A percentile compares a stretch with the other conserved stretches of the same genome.
phyloP scores from a whole-genome alignment of 2,113 vertebrate genomes.

The Eulemur macaco region DNA sequence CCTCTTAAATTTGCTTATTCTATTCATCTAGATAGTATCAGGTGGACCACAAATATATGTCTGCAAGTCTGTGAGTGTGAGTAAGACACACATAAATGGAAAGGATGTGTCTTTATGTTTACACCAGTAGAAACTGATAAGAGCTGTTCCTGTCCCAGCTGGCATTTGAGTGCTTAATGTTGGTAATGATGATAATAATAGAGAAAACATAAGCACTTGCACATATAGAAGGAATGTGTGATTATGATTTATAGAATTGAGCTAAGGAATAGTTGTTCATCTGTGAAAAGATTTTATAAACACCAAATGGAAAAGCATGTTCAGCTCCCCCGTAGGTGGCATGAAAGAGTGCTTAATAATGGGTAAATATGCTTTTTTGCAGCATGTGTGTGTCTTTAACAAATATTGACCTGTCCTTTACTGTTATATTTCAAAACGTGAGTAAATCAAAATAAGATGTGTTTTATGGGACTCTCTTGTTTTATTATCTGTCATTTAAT shows the following conservation, averaged over 20 bases:
- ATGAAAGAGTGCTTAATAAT: background rate
- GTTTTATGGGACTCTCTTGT: slow-evolving; percentile 82
- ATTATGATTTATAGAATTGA: slow-evolving; percentile 61
- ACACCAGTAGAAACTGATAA: background rate
- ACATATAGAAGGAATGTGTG: background rate
- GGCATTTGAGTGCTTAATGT: background rate
- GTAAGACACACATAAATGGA: background rate
- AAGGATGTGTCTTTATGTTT: background rate
- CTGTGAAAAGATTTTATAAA: slow-evolving; percentile 41
- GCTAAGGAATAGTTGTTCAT: slow-evolving; percentile 30
- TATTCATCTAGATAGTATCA: background rate
- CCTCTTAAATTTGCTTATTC: background rate
- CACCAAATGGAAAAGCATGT: background rate
- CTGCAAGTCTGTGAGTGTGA: background rate
- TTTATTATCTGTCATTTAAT: slow-evolving; percentile 90
- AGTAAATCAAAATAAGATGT: slow-evolving; percentile 84
- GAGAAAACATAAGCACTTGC: background rate
- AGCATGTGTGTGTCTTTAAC: slow-evolving; percentile 70
- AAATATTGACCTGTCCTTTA: slow-evolving; percentile 77
- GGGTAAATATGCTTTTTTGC: slow-evolving; percentile 27
- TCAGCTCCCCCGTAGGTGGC: background rate
- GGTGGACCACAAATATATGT: background rate
- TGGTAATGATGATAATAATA: background rate
- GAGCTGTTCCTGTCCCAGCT: background rate
- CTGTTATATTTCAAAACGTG: slow-evolving; percentile 73